Conservation (phyloP, 2,888 invertebrate genomes). For the Oxytorus armatus region DNA sequence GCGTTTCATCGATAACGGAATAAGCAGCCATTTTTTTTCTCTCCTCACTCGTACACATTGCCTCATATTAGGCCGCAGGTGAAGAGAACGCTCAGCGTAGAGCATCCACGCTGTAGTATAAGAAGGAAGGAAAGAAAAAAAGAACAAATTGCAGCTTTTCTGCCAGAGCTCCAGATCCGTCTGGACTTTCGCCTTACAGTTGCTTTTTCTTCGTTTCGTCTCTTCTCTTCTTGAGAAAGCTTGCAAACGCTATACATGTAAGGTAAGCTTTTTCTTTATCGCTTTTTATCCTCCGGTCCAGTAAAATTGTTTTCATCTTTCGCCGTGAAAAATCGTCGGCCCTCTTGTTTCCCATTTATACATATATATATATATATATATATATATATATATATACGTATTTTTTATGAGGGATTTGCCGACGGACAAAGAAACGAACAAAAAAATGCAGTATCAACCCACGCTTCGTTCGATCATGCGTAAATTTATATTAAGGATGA, state of each 20-base stretch:
- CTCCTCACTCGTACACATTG: background rate
- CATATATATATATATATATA: background rate
- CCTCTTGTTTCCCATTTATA: constrained; percentile 14
- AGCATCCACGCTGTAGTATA: constrained; percentile 2
- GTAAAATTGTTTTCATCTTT: constrained; percentile 64
- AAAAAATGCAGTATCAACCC: constrained; percentile 45
- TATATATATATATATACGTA: constrained; percentile 1
- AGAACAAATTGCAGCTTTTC: constrained; percentile 10
- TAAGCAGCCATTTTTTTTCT: constrained; percentile 35
- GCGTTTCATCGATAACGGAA: constrained; percentile 53
- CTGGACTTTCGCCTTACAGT: constrained; percentile 25
- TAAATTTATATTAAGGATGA: constrained; percentile 59
- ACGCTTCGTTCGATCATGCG: constrained; percentile 60
- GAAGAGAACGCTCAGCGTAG: constrained; percentile 24
- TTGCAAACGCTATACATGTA: constrained; percentile 17
- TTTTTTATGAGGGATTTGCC: constrained; percentile 39
- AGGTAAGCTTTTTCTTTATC: constrained; percentile 42
- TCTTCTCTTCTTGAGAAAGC: constrained; percentile 11
- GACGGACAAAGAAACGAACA: constrained; percentile 20
- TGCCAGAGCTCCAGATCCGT: constrained; percentile 21
- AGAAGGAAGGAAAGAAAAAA: too few relatives aligned
- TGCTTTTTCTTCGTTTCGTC: constrained; percentile 30
- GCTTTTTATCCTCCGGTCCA: constrained; percentile 35
- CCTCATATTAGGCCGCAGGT: background rate
- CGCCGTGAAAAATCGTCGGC: constrained; percentile 52